Evolutionary conservation across 2,113 vertebrate species (phyloP).

Genomic region (Todiramphus saurophagus): DNA sequence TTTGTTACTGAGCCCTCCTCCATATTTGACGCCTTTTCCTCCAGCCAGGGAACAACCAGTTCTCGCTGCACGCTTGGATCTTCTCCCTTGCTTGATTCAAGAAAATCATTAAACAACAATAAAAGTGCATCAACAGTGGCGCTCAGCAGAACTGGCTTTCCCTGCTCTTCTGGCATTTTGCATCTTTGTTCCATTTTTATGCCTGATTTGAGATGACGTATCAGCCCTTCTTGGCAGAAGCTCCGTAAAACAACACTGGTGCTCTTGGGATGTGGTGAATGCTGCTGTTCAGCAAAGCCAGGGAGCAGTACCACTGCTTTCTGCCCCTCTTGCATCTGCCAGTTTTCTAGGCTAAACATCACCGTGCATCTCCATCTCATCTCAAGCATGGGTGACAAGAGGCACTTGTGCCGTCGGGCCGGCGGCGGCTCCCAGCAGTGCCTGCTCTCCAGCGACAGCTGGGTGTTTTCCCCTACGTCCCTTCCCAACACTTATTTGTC

Average conservation of each 20-base stretch:
- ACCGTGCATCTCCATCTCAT: neutral
- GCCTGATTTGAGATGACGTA: neutral
- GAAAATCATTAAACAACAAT: neutral
- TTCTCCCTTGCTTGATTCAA: neutral
- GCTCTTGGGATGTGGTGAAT: neutral
- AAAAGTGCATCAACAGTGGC: neutral
- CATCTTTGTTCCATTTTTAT: neutral
- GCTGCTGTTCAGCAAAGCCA: neutral
- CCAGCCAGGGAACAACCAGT: neutral
- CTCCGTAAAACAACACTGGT: neutral
- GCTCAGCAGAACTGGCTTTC: neutral
- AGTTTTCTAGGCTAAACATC: neutral
- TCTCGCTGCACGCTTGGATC: neutral
- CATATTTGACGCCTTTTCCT: neutral
- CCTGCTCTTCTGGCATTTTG: neutral
- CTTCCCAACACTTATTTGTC: neutral
- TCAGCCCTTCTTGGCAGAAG: neutral
- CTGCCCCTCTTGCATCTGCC: neutral
- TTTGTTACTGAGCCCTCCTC: neutral
- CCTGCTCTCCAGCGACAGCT: neutral
- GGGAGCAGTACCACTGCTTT: accelerated
- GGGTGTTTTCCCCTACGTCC: neutral
- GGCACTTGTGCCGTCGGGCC: accelerated
- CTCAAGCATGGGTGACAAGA: neutral
- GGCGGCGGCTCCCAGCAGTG: accelerated